Evolutionary conservation across 2,888 invertebrate genomes (phyloP), one percentile per base, ranked within the genome.

Genomic region (Synergus umbraculus): DNA sequence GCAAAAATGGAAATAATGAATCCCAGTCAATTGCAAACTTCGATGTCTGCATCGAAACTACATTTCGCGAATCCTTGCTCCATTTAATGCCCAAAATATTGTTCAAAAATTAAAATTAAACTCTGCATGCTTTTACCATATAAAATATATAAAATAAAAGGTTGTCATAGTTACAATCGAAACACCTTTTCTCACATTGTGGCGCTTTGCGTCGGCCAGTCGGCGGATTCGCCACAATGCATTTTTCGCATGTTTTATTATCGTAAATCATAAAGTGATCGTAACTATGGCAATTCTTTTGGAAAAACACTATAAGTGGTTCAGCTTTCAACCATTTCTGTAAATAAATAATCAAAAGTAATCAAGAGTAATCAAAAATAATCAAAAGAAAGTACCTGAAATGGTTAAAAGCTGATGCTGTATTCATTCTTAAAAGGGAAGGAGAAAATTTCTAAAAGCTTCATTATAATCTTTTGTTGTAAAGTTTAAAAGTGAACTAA

Each of bases 191-290:
- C n/a, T 49, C 10, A 79, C 84, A 86, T 89, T 88, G 86, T 82
- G 86, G 82, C 86, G 89, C 76, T 84, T 84, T 84, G 77, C 84
- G 85, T 82, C 82, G 88, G 89, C 89, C 89, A 89, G 83, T 88
- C 85, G 83, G 84, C 87, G 84, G 81, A 87, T 85, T 84, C 87
- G 86, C 81, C 85, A 84, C 88, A 88, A 89, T 85, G 85, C 69
- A 81, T 41, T 81, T 76, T 46, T 37, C 10, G 15, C 43, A n/a
- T 67, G 15, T 66, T 37, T 41, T 66, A 60, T 67, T 43, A 7
- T n/a, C 44, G 9, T 22, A 44, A 15, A 29, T 49, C 37, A 54
- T 9, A 73, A n/a, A 54, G 37, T 46, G 44, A 18, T 73, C 54
- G 73, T 73, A 73, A 73, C 37, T 73, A 37, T 73, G 73, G 12